These are phyloP conservation scores for Prunella strophiata DNA, from an alignment of 2,797 vertebrate species.

Conservation along the genomic window DNA sequence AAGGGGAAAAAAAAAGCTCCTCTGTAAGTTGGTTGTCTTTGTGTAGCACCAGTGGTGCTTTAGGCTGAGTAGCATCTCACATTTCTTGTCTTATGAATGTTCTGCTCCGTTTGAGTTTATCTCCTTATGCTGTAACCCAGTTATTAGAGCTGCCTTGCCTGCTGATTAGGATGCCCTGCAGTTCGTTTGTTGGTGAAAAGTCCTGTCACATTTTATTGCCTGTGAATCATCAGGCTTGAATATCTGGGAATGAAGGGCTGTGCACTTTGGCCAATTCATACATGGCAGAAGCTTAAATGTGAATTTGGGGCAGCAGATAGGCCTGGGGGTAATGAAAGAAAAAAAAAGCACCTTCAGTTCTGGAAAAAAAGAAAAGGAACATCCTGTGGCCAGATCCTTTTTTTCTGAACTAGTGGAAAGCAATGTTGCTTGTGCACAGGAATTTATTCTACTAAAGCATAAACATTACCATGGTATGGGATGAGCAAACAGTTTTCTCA, in stretches of 20 bases:
- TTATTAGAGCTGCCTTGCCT: not conserved
- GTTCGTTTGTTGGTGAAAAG: not conserved
- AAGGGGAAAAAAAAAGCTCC: not conserved
- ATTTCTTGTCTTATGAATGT: not conserved
- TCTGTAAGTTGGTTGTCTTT: not conserved
- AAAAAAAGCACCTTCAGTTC: not conserved
- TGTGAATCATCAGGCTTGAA: not conserved
- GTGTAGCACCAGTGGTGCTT: not conserved
- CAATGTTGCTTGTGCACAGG: not conserved
- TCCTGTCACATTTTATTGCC: constrained; percentile 34
- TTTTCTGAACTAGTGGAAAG: not conserved
- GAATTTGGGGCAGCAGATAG: not conserved
- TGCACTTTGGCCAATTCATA: not conserved
- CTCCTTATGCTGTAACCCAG: not conserved
- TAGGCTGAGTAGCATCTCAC: not conserved
- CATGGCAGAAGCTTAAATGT: not conserved
- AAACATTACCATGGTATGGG: not conserved
- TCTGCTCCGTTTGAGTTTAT: constrained; percentile 37
- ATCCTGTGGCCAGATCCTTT: not conserved
- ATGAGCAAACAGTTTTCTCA: not conserved
- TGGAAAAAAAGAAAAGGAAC: not conserved
- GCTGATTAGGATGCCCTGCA: constrained; percentile 2
- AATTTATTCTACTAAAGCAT: not conserved
- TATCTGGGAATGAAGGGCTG: not conserved
- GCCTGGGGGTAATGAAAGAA: not conserved